These are phyloP conservation scores for Sericinus montela DNA, from an alignment of 2,888 invertebrate species.

Conservation along the genomic window DNA sequence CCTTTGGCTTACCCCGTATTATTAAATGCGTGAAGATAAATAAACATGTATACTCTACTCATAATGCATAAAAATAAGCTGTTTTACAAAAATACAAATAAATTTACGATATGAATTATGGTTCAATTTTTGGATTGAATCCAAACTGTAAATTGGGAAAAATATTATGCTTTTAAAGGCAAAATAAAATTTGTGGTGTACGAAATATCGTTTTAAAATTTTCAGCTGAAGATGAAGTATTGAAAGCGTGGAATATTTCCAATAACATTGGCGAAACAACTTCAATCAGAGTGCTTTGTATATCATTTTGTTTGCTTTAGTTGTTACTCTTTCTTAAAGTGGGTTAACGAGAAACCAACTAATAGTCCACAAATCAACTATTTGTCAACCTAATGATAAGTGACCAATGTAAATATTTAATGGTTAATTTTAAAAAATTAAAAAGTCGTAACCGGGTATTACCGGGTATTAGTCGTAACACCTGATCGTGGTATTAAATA, in stretches of 20 bases:
- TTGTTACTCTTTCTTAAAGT: neutral
- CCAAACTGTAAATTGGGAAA: conserved; percentile 14
- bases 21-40: no score
- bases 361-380: no score
- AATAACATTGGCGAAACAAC: neutral
- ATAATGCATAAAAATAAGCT: neutral
- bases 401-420: no score
- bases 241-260: neutral
- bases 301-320: no score
- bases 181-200: conserved; percentile 13
- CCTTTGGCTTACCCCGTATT: no score
- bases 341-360: no score
- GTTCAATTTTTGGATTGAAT: conserved; percentile 13
- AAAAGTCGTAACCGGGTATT: no score
- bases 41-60: no score
- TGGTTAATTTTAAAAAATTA: no score
- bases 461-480: no score
- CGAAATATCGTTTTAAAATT: conserved; percentile 1
- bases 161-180: conserved; percentile 16
- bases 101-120: conserved; percentile 5
- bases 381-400: no score
- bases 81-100: conserved; percentile 3
- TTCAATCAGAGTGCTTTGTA: neutral
- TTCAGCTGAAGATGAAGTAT: neutral
- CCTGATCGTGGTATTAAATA: no score